These are phyloP conservation scores for Lophius piscatorius DNA, from an alignment of 2,113 vertebrate genomes.

Conservation along the genomic window DNA sequence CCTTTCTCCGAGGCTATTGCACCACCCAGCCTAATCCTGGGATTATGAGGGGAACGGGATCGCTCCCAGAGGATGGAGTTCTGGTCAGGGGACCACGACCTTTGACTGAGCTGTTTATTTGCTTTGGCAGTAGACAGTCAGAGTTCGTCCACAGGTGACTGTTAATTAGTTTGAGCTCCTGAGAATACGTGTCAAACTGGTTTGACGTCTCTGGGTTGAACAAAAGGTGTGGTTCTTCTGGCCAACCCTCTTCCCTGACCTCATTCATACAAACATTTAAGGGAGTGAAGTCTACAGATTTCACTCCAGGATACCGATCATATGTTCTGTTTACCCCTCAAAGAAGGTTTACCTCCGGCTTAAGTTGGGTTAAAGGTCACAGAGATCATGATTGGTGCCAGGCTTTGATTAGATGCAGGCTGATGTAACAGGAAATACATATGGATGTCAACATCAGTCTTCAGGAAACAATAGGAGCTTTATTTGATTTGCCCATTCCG, in stretches of 20 bases:
- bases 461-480: too few species aligned
- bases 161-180: constrained; percentile 52
- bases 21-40: constrained; percentile 12
- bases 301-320: not conserved
- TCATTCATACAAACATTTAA: constrained; percentile 23
- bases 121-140: constrained; percentile 24
- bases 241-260: constrained; percentile 26
- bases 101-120: constrained; percentile 62
- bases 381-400: not conserved
- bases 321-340: not conserved
- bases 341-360: not conserved
- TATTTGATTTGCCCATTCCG: too few species aligned
- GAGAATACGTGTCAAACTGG: constrained; percentile 48
- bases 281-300: not conserved
- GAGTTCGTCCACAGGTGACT: constrained; percentile 31
- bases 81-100: constrained; percentile 36
- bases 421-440: too few species aligned
- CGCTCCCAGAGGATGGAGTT: constrained; percentile 14
- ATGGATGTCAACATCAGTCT: too few species aligned
- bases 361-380: not conserved
- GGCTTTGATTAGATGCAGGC: not conserved
- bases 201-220: constrained; percentile 26
- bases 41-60: constrained; percentile 31
- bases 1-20: not conserved
- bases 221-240: constrained; percentile 33